These are phyloP conservation scores for Gorsachius goisagi DNA, from an alignment of 2,113 vertebrate species.

Conservation along the genomic window DNA sequence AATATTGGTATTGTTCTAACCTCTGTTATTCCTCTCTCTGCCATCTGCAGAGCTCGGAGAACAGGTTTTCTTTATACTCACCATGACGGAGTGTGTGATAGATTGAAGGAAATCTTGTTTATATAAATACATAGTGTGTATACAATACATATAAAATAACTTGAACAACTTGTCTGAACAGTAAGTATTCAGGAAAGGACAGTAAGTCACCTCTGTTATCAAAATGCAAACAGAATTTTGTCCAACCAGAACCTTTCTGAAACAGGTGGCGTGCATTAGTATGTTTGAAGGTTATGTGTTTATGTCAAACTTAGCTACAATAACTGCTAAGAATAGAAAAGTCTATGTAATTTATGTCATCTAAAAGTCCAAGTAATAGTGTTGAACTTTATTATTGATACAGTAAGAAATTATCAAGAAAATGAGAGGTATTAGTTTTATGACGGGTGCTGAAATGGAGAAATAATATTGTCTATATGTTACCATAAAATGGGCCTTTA, in stretches of 20 bases:
- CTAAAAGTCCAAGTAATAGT: neutral
- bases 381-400: neutral
- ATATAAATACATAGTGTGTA: conserved; percentile 43
- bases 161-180: conserved; percentile 54
- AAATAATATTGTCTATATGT: neutral
- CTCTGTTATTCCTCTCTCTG: conserved; percentile 27
- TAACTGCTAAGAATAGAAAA: neutral
- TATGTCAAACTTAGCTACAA: neutral
- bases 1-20: conserved; percentile 46
- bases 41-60: conserved; percentile 47
- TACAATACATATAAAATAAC: conserved; percentile 42
- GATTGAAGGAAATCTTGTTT: conserved; percentile 51
- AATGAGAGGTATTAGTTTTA: neutral
- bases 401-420: neutral
- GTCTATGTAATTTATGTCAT: neutral
- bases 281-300: conserved; percentile 9
- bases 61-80: conserved; percentile 55
- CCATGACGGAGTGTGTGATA: conserved; percentile 3
- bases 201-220: conserved; percentile 52
- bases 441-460: neutral
- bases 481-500: neutral
- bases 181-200: conserved; percentile 37
- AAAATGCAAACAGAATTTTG: conserved; percentile 40
- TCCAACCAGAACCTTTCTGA: neutral
- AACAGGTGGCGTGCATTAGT: neutral